Percentiles rank a stretch among this genome's conserved stretches.
Conservation (phyloP, 2,888 invertebrate species). For the Calameuta filiformis region DNA sequence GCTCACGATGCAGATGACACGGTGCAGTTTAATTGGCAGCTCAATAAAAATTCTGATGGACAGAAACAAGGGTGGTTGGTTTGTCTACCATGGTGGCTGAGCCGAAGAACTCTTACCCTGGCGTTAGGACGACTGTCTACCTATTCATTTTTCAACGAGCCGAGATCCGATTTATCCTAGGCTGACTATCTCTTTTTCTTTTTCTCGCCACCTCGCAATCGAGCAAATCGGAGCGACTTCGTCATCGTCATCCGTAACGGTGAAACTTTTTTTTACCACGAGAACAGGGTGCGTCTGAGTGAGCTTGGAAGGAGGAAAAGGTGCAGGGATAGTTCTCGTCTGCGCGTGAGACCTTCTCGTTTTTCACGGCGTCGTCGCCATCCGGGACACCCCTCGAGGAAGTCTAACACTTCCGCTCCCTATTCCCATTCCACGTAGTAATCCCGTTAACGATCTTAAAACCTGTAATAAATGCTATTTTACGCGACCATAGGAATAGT, state of each 20-base stretch:
- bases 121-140: background rate
- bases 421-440: background rate
- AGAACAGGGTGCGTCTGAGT: background rate
- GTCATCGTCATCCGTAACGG: background rate
- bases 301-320: background rate
- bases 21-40: background rate
- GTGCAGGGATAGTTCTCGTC: background rate
- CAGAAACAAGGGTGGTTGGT: background rate
- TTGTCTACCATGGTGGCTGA: background rate
- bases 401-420: background rate
- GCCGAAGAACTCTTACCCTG: background rate
- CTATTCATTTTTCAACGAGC: background rate
- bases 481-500: background rate
- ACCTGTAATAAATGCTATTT: background rate
- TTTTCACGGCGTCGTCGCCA: background rate
- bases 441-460: background rate
- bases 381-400: background rate
- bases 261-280: background rate
- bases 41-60: background rate
- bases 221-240: background rate
- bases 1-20: background rate
- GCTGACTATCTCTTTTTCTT: background rate
- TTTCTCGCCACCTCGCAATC: background rate
- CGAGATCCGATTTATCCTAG: background rate
- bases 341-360: background rate